Evolutionary conservation across 2,888 invertebrate species (phyloP), one percentile per base, ranked within the genome.

Genomic region (Dexiosoma caninum): DNA sequence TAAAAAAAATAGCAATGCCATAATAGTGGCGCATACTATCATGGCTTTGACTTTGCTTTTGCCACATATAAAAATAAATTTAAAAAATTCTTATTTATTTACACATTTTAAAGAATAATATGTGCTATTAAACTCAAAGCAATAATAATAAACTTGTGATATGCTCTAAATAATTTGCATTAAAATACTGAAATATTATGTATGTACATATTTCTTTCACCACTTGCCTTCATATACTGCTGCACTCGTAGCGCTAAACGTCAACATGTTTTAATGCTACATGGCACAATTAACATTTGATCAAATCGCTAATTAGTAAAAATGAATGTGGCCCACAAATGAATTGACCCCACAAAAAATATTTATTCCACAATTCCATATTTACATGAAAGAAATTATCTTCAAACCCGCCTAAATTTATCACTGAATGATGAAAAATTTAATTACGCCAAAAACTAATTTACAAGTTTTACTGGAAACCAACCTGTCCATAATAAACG

Each of bases 381-480:
- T 71, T 71, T 30, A 51, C 60, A 60, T 10, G n/a, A 9, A 10
- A 40, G 27, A 40, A 16, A 67, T 32, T 67, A 55, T 40, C 37
- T 19, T 10, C 59, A 16, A 49, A 59, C 35, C 59, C n/a, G 37
- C 19, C 27, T 40, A 12, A 70, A 59, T 59, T 46, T 16, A 37
- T 70, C 10, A 59, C 14, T 59, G 37, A 59, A n/a, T 44, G 6
- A 49, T 9, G 14, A 32, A 55, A 71, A 71, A 60, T 60, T 23
- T 32, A 60, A 51, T 71, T 64, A 72, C 44, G 27, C 21, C 44
- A 23, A 44, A 62, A 72, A 51, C 27, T 62, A 62, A 44, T 62
- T 53, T 53, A 23, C 19, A 9, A 44, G 19, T 42, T 27, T 44
- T 49, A 40, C 23, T 27, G 14, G 57, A 62, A 62, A 32, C 16